Conservation (phyloP, 2,888 invertebrate genomes). For the Dicycla oo region DNA sequence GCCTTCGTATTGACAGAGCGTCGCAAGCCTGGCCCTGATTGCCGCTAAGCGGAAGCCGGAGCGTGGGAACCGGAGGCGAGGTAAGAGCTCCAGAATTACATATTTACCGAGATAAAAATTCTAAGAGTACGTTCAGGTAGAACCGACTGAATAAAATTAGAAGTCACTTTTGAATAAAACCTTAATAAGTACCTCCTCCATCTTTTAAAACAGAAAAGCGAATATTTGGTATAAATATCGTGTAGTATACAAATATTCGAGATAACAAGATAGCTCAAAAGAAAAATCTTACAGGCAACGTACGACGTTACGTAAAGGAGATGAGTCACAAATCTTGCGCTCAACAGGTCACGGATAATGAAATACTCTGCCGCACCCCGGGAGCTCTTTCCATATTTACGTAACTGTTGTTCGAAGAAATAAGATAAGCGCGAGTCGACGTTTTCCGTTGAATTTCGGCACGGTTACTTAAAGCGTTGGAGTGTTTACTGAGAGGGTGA, state of each 20-base stretch:
- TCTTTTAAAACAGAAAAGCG: conserved; percentile 18
- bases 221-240: conserved; percentile 37
- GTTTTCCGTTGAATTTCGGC: conserved; percentile 80
- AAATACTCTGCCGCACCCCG: conserved; percentile 83
- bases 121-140: conserved; percentile 58
- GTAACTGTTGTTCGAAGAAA: conserved; percentile 84
- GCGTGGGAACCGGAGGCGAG: conserved; percentile 83
- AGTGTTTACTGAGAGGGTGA: conserved; percentile 81
- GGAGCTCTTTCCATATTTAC: conserved; percentile 86
- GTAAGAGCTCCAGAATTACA: conserved; percentile 78
- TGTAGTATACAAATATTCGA: conserved; percentile 41
- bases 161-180: conserved; percentile 40
- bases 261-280: conserved; percentile 54
- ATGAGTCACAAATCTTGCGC: conserved; percentile 85
- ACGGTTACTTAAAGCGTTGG: conserved; percentile 81
- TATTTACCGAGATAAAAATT: conserved; percentile 79
- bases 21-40: conserved; percentile 88
- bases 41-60: conserved; percentile 86
- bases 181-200: background rate
- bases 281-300: conserved; percentile 70
- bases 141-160: conserved; percentile 48
- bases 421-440: conserved; percentile 80
- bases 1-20: conserved; percentile 89
- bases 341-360: conserved; percentile 89
- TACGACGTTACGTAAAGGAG: conserved; percentile 76